Evolutionary conservation across 2,797 vertebrate genomes (phyloP).

Genomic region (Loriculus beryllinus): DNA sequence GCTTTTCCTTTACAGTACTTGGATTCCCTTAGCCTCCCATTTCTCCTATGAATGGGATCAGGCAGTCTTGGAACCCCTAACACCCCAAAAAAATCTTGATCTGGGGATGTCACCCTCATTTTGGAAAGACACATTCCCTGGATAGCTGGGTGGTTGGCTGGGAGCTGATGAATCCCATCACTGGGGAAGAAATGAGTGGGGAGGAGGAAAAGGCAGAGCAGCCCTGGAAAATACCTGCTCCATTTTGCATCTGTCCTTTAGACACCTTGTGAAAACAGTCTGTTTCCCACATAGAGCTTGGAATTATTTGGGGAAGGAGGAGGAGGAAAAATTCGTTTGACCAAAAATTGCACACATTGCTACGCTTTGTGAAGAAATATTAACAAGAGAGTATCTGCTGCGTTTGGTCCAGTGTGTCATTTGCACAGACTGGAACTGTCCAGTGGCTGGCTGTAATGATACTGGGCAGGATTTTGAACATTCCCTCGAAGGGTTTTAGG

Average conservation of each 20-base stretch:
- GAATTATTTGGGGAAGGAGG: not conserved
- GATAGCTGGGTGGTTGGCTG: not conserved
- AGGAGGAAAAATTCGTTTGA: not conserved
- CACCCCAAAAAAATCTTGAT: not conserved
- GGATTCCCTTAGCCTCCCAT: rapidly evolving
- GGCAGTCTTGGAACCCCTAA: not conserved
- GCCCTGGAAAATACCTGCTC: not conserved
- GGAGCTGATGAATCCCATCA: not conserved
- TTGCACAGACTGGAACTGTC: not conserved
- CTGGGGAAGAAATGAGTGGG: not conserved
- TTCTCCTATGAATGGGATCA: not conserved
- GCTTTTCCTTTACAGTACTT: not conserved
- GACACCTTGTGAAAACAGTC: rapidly evolving
- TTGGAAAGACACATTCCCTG: not conserved
- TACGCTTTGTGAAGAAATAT: not conserved
- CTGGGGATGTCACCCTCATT: not conserved
- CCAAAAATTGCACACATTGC: not conserved
- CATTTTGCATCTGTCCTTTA: not conserved
- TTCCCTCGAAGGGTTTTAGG: not conserved
- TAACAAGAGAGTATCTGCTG: not conserved
- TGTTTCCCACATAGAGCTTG: not conserved
- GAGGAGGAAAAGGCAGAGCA: not conserved
- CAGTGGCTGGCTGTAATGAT: not conserved
- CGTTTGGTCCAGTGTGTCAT: not conserved
- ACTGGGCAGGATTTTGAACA: not conserved